Evolutionary conservation across 2,888 invertebrate genomes (phyloP).

Genomic region (Cheilosia vernalis): DNA sequence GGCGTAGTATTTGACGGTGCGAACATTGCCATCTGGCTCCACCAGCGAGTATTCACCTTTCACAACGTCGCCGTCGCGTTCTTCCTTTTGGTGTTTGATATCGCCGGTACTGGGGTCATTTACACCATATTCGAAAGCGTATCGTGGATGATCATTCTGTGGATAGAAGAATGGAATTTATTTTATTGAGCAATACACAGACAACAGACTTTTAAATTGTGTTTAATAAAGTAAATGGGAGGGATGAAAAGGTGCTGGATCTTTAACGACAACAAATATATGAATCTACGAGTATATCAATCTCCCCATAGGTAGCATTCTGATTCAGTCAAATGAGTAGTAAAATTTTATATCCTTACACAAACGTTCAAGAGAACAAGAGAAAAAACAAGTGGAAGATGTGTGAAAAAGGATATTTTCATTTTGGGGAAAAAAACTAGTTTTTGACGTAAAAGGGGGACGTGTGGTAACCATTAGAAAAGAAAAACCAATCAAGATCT

Average conservation of each 20-base stretch:
- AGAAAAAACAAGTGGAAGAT: too few species aligned
- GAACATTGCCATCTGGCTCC: constrained; percentile 90
- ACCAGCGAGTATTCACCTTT: constrained; percentile 88
- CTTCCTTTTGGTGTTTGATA: constrained; percentile 89
- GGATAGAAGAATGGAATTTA: constrained; percentile 25
- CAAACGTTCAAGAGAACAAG: too few species aligned
- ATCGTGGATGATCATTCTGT: constrained; percentile 88
- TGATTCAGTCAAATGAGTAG: too few species aligned
- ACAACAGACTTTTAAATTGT: background rate
- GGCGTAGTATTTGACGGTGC: constrained; percentile 90
- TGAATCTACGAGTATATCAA: too few species aligned
- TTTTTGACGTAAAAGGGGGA: too few species aligned
- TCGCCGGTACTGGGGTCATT: constrained; percentile 90
- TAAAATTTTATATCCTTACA: too few species aligned
- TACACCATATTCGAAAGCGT: constrained; percentile 89
- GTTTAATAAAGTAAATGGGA: background rate
- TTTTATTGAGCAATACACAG: background rate
- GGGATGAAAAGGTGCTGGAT: background rate
- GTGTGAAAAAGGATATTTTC: too few species aligned
- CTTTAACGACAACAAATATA: background rate
- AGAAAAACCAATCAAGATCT: too few species aligned
- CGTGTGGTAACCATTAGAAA: too few species aligned
- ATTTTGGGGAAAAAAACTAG: too few species aligned
- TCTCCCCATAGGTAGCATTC: too few species aligned
- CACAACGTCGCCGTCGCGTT: constrained; percentile 89